Base-by-base conservation (phyloP, 2,888 invertebrate species). In the Apodemia mormo region DNA sequence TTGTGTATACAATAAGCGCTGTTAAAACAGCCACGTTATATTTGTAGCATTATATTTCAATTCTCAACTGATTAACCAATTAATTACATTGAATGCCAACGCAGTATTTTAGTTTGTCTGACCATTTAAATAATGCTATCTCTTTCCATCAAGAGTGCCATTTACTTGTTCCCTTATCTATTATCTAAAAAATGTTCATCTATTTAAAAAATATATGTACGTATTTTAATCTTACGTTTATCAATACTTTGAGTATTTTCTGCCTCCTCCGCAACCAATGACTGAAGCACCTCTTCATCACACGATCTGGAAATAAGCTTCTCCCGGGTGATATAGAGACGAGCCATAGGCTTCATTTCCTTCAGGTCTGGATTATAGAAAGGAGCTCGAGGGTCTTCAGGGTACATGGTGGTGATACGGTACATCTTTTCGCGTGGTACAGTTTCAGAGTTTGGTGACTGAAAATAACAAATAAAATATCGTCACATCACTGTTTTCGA, bases 321-420 rank as follows among this genome's bases (percentile, higher is more conserved):
- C 76, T 96, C 96, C 71, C 98, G 88, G 22, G 95, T 95, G 68
- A 99, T 92, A 80, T 96, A 95, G 2, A 99, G 94, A 45, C 92
- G 81, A 0, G 99, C 99, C 85, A 99, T 88, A 0, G 99, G 98
- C 54, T 95, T 95, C 94, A 99, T 96, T 69, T 94, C 94, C 33
- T 85, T 80, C 3, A 93, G 93, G 3, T 93, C 88, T 0, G 96
- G 95, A 83, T 97, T 96, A 89, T 97, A 99, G 89, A 99, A 99
- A 0, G 99, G 99, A 0, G 98, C 97, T 72, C 96, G 94, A 0
- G 97, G 96, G 91, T 99, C 97, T 87, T 97, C 97, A 0, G 99
- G 99, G 86, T 96, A 97, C 87, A 95, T 96, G 2, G 97, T 96
- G 0, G 99, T 99, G 79, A 99, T 99, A 72, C 95, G 95, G 80